Evolutionary conservation across 2,113 vertebrate species (phyloP).

Genomic region (Pluvianellus socialis): DNA sequence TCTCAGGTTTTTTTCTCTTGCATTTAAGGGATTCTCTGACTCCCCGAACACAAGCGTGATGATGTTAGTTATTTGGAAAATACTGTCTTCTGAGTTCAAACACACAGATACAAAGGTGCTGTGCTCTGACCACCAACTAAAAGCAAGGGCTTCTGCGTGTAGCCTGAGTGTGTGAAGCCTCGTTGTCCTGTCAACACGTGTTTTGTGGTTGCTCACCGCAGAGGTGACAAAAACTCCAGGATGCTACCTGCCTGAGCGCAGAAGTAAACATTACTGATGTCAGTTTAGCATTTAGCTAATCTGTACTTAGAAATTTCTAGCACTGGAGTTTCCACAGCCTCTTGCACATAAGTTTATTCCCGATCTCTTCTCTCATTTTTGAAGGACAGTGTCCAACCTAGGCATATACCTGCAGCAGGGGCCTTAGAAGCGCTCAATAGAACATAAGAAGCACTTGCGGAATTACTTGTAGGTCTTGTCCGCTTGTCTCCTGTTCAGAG

Average conservation of each 20-base stretch:
- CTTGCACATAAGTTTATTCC: background rate
- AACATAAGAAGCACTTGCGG: background rate
- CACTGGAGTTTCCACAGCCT: background rate
- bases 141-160: background rate
- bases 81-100: background rate
- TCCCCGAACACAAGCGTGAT: fast-evolving
- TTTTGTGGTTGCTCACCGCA: background rate
- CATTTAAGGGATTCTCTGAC: background rate
- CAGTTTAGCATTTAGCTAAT: background rate
- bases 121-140: background rate
- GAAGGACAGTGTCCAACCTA: background rate
- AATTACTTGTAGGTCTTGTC: background rate
- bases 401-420: background rate
- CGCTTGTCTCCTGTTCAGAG: background rate
- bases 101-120: background rate
- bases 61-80: background rate
- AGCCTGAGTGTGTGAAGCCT: background rate
- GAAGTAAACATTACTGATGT: background rate
- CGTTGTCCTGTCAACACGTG: background rate
- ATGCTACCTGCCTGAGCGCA: background rate
- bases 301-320: background rate
- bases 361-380: background rate
- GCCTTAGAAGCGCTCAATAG: background rate
- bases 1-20: background rate
- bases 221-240: background rate